A percentile compares a stretch with the other conserved stretches of the same genome.
These are phyloP conservation scores for Darevskia nairensis DNA, from an alignment of 2,797 vertebrate genomes.

Conservation along the genomic window DNA sequence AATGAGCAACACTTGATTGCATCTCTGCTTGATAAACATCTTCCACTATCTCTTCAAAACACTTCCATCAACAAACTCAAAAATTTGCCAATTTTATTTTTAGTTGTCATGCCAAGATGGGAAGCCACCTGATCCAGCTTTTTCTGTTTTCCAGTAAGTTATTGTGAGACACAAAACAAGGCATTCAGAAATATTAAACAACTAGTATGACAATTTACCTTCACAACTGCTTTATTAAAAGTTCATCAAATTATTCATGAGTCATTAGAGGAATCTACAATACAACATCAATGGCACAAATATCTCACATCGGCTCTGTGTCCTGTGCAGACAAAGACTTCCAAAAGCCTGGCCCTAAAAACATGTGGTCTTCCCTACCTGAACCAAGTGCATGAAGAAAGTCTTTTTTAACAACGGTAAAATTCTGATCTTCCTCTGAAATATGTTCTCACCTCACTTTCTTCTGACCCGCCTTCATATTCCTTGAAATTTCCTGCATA, in stretches of 20 bases:
- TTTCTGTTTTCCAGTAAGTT: not conserved
- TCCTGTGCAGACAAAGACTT: not conserved
- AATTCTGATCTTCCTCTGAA: not conserved
- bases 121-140: not conserved
- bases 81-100: not conserved
- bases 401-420: not conserved
- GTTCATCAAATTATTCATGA: not conserved
- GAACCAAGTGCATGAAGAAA: not conserved
- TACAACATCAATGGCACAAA: not conserved
- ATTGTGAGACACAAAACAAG: not conserved
- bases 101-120: not conserved
- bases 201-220: not conserved
- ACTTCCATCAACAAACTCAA: not conserved
- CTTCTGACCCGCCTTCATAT: not conserved
- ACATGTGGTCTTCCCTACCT: not conserved
- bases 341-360: not conserved
- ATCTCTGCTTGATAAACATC: not conserved
- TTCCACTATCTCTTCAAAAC: not conserved
- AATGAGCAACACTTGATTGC: not conserved
- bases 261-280: not conserved
- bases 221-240: not conserved
- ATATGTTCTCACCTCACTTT: not conserved
- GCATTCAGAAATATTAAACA: not conserved
- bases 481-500: conserved; percentile 5
- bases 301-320: not conserved